Base-by-base conservation (phyloP, 2,113 vertebrate genomes). In the Amphiprion ocellaris region DNA sequence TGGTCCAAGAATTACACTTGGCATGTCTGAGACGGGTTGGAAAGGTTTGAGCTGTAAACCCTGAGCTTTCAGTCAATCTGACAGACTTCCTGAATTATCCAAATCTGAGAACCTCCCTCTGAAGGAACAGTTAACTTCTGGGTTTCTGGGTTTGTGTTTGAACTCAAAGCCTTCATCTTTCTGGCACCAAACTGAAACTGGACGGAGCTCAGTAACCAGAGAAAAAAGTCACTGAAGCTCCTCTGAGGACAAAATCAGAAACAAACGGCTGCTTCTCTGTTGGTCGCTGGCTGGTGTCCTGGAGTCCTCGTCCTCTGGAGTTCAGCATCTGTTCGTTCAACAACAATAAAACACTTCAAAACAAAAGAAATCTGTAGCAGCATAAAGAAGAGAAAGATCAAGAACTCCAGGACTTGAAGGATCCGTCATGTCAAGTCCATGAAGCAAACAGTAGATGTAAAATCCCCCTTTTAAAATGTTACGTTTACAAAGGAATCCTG, bases 1-100 rank as follows among this genome's bases (percentile, higher is more conserved):
- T 17, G 28, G 75, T 82, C 80, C 79, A 86, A 81, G 69, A 81
- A 76, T 79, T 79, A 79, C 54, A 87, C 73, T 81, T 87, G 81
- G 81, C 81, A 67, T 61, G 16, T 63, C 21, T 0, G 2, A 56
- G 59, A 28, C 1, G 47, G 50, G 60, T 64, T 86, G 80, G 79
- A 86, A 54, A 26, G 64, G 28, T 8, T 79, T 87, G 72, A 83
- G 68, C 71, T 4, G 39, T 59, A 83, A 79, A 80, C 73, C 64
- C 56, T 69, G 61, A 80, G 74, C 72, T 66, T 65, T 76, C 69
- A 47, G 26, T 87, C 81, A 66, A 47, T 58, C 58, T 74, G 64
- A 81, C 52, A 70, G 60, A 65, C 69, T 68, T 59, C 53, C 60
- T 67, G 21, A 56, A 72, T 17, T 69, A 73, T 72, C 66, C 62